Percentiles rank a stretch among this genome's conserved stretches.
phyloP scores from a whole-genome alignment of 2,113 vertebrate species.

The Phrynocephalus versicolor region DNA sequence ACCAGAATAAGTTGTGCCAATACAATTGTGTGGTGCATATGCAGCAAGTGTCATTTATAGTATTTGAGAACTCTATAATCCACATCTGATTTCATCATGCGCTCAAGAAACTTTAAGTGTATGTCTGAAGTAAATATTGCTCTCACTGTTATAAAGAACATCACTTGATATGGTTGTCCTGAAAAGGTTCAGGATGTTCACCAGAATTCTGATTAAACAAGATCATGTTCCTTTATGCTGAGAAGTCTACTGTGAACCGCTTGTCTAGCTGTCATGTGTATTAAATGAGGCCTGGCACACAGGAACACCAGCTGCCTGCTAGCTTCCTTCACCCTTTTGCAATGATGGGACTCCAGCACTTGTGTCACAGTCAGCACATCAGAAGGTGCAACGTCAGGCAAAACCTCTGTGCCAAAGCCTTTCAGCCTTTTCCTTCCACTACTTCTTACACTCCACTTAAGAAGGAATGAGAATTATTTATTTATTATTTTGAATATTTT shows the following conservation, averaged over 20 bases:
- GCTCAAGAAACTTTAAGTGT: not conserved
- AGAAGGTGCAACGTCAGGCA: not conserved
- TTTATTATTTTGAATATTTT: too few relatives aligned
- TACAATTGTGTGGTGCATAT: too few relatives aligned
- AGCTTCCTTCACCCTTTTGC: not conserved
- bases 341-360: not conserved
- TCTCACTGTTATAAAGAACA: not conserved
- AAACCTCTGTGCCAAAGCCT: not conserved
- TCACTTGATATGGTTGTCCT: not conserved
- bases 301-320: not conserved
- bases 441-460: not conserved
- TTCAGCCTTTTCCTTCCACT: not conserved
- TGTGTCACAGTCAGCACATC: not conserved
- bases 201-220: not conserved
- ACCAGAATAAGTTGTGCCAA: not conserved
- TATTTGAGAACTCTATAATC: not conserved
- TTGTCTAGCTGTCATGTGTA: not conserved
- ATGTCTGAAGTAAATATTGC: not conserved
- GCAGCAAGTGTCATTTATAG: not conserved
- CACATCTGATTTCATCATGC: too few relatives aligned
- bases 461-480: not conserved
- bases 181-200: not conserved
- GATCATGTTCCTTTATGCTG: not conserved
- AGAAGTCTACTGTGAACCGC: not conserved
- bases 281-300: not conserved